Base-by-base conservation (phyloP, 2,113 vertebrate genomes). In the Pelodiscus sinensis region DNA sequence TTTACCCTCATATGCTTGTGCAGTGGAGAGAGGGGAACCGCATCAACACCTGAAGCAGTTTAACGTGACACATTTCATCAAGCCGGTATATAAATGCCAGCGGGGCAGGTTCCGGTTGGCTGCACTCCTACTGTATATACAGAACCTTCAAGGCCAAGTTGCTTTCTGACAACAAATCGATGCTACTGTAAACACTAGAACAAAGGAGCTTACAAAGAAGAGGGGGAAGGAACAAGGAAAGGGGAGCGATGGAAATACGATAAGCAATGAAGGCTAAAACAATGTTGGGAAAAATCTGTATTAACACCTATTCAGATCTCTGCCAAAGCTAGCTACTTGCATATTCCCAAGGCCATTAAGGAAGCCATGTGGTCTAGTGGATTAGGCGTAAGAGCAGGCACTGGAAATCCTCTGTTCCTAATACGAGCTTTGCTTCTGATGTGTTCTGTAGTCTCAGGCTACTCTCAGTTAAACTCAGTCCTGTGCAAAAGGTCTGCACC, bases 111-210 rank as follows among this genome's bases (percentile, higher is more conserved):
- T 96, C 73, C 89, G 52, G 54, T 27, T 2, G 1, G 91, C 96
- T 93, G 93, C 81, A 12, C 88, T 75, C 31, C 24, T 16, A 75
- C 94, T 54, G 60, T 22, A 82, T 54, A 81, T 18, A 56, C 90
- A 91, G 90, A 90, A 94, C 88, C 87, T 95, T 91, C 93, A 94
- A 94, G 92, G 94, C 96, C 79, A 15, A 68, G 93, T 88, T 89
- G 93, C 90, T 84, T 68, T 81, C 94, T 96, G 96, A 97, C 95
- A 97, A 95, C 83, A 96, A 97, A 97, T 97, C 93, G 71, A 97
- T 97, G 95, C 92, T 44, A 87, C 96, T 93, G 95, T 92, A 96
- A 96, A 96, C 91, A 94, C 0, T 25, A 94, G 96, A 97, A 97
- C 96, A 97, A 97, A 97, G 96, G 95, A 95, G 87, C 90, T 88